Conservation (phyloP, 2,113 vertebrate genomes). For the Tragelaphus strepsiceros region DNA sequence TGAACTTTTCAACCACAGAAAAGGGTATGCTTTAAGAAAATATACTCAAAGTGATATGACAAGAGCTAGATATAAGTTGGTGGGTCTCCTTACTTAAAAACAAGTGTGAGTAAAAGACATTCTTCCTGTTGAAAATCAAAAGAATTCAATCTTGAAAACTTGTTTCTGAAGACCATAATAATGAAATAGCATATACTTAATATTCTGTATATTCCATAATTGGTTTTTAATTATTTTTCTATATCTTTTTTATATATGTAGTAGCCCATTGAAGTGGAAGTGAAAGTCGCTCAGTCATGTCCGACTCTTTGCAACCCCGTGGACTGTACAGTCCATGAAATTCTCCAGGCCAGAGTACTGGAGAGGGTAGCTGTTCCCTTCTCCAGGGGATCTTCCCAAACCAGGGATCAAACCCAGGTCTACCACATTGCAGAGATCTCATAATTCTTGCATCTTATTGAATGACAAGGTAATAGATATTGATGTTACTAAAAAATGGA, state of each 20-base stretch:
- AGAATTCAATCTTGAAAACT: background rate
- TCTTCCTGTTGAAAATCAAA: background rate
- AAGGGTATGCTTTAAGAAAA: background rate
- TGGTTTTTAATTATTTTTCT: background rate
- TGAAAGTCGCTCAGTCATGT: background rate
- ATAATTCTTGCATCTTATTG: background rate
- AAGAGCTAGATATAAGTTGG: background rate
- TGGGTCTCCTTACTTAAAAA: background rate
- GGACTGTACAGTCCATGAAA: background rate
- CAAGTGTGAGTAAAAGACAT: background rate
- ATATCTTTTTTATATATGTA: background rate
- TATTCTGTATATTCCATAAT: background rate
- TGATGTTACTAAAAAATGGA: background rate
- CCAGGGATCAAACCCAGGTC: background rate
- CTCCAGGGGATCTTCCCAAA: background rate
- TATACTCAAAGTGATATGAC: background rate
- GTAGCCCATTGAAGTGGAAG: background rate
- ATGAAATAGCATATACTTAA: background rate
- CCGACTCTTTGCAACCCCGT: background rate
- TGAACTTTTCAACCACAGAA: background rate
- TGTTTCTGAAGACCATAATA: background rate
- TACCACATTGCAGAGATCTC: background rate
- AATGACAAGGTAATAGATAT: background rate
- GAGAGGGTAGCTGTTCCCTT: background rate
- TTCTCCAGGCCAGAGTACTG: background rate